Percentiles rank a stretch among this genome's conserved stretches.
Conservation (phyloP, 2,888 invertebrate species). For the Iphiclides podalirius region DNA sequence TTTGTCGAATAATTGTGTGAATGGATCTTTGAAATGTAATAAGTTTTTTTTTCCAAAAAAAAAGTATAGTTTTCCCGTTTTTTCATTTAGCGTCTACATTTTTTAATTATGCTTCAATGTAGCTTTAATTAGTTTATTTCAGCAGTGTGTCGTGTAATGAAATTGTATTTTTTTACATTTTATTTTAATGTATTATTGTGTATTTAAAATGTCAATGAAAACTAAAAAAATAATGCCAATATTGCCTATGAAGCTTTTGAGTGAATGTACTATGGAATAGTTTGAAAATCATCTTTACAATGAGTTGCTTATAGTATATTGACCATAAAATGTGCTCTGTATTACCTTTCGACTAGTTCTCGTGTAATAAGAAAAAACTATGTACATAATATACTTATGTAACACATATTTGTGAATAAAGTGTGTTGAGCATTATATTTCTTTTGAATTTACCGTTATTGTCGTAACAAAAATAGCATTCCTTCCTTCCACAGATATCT, state of each 20-base stretch:
- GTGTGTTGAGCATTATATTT: slow-evolving; percentile 52
- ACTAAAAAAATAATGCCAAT: too few species aligned
- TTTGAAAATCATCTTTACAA: not conserved
- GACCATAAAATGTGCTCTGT: not conserved
- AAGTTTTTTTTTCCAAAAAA: not conserved
- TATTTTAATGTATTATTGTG: too few species aligned
- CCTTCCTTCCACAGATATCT: too few species aligned
- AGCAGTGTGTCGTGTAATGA: not conserved
- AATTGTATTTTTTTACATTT: slow-evolving; percentile 5
- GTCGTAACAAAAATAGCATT: too few species aligned
- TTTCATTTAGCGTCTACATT: not conserved
- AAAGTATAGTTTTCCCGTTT: too few species aligned
- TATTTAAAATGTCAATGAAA: too few species aligned
- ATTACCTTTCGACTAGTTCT: not conserved
- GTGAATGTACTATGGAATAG: not conserved
- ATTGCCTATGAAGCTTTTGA: slow-evolving; percentile 1
- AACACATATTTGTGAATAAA: slow-evolving; percentile 52
- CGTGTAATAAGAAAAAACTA: slow-evolving; percentile 24
- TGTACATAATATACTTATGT: slow-evolving; percentile 29
- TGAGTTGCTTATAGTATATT: not conserved
- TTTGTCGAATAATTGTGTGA: not conserved
- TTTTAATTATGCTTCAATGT: not conserved
- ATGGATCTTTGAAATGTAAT: too few species aligned
- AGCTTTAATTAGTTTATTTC: slow-evolving; percentile 21
- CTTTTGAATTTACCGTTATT: too few species aligned